These are phyloP conservation scores for Listronotus bonariensis DNA, from an alignment of 1,140 invertebrate species.

Conservation along the genomic window DNA sequence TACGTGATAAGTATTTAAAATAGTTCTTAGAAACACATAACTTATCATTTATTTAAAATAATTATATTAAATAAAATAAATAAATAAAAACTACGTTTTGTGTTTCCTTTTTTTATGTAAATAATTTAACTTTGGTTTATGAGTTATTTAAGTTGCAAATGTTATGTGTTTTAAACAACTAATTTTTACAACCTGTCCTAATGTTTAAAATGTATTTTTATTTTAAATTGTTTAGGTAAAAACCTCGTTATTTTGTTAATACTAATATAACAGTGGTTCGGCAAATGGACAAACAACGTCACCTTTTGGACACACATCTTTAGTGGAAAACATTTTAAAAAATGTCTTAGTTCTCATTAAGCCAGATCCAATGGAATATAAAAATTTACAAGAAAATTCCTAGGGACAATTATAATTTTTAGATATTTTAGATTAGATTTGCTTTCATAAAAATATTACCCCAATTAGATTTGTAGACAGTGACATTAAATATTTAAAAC, in stretches of 20 bases:
- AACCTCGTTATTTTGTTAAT: neutral
- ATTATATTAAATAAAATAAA: no score
- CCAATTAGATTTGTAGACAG: no score
- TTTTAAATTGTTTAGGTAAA: neutral
- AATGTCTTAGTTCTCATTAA: constrained; percentile 29
- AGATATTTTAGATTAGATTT: constrained; percentile 8
- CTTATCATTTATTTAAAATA: no score
- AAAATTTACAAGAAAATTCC: neutral
- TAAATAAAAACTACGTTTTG: no score
- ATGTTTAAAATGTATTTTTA: neutral
- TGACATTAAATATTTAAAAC: no score
- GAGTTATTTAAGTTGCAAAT: no score
- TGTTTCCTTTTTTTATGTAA: no score
- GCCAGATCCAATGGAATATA: neutral
- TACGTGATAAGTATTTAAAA: no score
- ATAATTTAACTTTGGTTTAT: no score
- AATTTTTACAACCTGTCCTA: no score
- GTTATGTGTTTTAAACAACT: no score
- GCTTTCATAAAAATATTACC: constrained; percentile 6
- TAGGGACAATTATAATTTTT: neutral
- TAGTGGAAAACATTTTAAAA: constrained; percentile 41
- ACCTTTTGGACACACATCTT: constrained; percentile 38
- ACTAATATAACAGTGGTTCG: neutral
- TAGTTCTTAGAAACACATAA: no score
- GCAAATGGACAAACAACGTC: neutral